Evolutionary conservation across 2,113 vertebrate genomes (phyloP).

Genomic region (Spermophilus dauricus): DNA sequence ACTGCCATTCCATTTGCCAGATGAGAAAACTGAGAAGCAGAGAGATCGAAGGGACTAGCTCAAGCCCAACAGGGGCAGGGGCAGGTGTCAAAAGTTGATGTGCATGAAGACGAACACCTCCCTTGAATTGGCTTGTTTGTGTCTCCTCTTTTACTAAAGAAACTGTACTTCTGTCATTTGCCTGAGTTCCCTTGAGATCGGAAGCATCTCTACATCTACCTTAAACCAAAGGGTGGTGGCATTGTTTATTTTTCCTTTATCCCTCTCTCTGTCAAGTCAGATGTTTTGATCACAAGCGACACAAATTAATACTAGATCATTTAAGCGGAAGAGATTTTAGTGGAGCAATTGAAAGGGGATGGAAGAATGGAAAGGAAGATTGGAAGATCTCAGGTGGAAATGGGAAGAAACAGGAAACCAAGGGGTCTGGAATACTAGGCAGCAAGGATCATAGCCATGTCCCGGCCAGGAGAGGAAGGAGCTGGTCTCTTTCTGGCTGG

Average conservation of each 20-base stretch:
- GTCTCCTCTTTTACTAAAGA: not conserved
- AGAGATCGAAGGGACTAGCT: not conserved
- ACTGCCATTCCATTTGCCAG: not conserved
- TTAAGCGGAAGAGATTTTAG: not conserved
- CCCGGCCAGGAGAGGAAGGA: not conserved
- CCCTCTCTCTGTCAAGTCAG: not conserved
- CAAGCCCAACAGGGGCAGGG: too few relatives aligned
- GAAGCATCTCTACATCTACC: not conserved
- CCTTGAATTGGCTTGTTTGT: not conserved
- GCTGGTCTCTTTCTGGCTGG: not conserved
- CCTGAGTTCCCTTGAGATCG: not conserved
- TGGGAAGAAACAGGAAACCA: not conserved
- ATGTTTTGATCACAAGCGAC: not conserved
- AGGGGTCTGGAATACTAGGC: accelerated
- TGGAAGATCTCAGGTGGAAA: not conserved
- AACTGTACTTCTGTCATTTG: not conserved
- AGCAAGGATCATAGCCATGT: not conserved
- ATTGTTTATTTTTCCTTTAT: not conserved
- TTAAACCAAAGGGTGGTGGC: not conserved
- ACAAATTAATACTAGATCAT: not conserved
- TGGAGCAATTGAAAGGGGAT: not conserved
- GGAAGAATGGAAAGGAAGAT: not conserved
- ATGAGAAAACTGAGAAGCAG: not conserved
- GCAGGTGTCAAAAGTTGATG: not conserved
- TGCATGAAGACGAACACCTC: not conserved